phyloP scores from a whole-genome alignment of 2,113 vertebrate genomes.

The Clupea harengus region DNA sequence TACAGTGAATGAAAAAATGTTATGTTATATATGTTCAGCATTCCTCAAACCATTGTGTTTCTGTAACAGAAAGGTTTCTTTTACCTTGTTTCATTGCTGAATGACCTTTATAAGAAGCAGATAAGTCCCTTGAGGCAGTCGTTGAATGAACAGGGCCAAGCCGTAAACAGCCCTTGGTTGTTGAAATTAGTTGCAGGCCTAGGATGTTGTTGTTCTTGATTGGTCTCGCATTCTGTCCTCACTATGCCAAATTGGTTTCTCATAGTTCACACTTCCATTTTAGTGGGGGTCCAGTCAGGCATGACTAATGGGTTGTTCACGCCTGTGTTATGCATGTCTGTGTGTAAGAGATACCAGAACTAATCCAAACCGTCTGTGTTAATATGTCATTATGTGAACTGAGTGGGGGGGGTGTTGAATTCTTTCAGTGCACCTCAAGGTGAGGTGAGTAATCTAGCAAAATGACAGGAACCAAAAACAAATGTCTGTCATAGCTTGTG shows the following conservation, averaged over 20 bases:
- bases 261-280: background rate
- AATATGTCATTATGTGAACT: background rate
- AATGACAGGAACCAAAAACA: background rate
- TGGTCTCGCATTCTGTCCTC: background rate
- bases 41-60: background rate
- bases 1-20: background rate
- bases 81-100: background rate
- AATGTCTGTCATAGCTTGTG: background rate
- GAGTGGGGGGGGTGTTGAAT: background rate
- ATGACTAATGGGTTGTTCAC: background rate
- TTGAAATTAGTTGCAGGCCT: background rate
- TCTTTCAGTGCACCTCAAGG: background rate
- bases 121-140: background rate
- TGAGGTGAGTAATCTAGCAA: background rate
- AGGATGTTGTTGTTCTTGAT: background rate
- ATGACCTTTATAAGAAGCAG: conserved; percentile 17
- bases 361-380: background rate
- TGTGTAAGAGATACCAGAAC: background rate
- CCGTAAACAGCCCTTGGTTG: background rate
- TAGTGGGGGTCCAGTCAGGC: background rate
- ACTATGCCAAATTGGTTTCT: background rate
- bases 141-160: background rate
- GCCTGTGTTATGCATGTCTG: background rate
- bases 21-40: background rate
- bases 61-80: background rate